Evolutionary conservation across 2,888 invertebrate species (phyloP).

Genomic region (Megastigmus dorsalis): DNA sequence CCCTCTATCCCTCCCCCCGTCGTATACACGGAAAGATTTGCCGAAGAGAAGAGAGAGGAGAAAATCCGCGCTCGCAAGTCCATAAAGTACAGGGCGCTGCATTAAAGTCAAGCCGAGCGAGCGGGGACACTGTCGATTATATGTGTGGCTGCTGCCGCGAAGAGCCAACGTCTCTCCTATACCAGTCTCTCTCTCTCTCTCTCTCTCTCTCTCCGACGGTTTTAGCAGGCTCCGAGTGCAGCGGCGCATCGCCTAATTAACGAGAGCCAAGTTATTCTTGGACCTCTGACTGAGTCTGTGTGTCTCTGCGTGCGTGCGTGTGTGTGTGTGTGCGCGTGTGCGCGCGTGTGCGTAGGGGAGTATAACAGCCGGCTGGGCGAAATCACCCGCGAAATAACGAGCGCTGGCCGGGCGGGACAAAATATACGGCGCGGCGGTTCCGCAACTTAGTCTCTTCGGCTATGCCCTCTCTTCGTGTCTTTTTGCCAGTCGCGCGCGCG

Average conservation of each 20-base stretch:
- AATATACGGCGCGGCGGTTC: not conserved
- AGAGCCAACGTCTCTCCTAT: no score
- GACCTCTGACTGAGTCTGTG: no score
- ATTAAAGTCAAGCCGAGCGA: slow-evolving; percentile 34
- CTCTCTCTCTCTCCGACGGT: no score
- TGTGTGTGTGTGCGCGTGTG: no score
- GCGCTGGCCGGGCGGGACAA: not conserved
- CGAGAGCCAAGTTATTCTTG: slow-evolving; percentile 38
- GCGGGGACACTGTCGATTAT: slow-evolving; percentile 29
- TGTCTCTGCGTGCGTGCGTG: no score
- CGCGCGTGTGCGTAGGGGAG: no score
- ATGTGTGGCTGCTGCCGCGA: not conserved
- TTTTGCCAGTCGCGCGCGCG: not conserved
- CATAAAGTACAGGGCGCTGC: slow-evolving; percentile 24
- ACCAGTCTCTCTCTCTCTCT: no score
- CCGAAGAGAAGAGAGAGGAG: no score
- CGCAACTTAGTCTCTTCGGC: no score
- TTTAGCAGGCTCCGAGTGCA: slow-evolving; percentile 20
- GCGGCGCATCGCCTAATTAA: slow-evolving; percentile 49
- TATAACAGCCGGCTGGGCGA: slow-evolving; percentile 2
- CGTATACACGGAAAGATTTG: no score
- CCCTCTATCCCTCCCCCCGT: not conserved
- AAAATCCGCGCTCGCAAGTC: slow-evolving; percentile 4
- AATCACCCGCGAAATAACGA: slow-evolving; percentile 46
- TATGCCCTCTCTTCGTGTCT: not conserved